These are phyloP conservation scores for Lottia gigantea DNA, from an alignment of 2,888 invertebrate species.

Conservation along the genomic window DNA sequence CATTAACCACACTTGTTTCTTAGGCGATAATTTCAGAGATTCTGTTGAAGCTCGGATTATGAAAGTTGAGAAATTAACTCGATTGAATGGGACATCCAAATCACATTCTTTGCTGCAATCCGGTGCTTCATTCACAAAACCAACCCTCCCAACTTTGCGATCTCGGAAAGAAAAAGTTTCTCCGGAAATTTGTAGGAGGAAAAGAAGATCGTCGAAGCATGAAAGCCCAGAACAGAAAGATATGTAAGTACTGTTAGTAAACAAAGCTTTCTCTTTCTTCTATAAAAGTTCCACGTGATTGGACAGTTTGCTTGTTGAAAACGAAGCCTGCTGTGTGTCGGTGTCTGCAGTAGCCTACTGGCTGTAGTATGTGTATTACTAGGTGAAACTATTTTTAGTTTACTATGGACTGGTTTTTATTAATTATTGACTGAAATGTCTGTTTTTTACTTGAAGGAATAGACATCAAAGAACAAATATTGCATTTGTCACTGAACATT, in stretches of 20 bases:
- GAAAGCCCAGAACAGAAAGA: conserved; percentile 41
- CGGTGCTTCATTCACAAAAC: conserved; percentile 48
- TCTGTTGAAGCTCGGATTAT: conserved; percentile 41
- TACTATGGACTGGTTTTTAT: too few species aligned
- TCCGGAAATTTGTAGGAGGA: conserved; percentile 43
- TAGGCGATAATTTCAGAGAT: conserved; percentile 48
- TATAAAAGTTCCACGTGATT: too few species aligned
- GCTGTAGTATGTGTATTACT: too few species aligned
- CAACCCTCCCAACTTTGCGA: conserved; percentile 57
- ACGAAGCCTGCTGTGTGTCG: too few species aligned
- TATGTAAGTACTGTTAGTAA: conserved; percentile 36
- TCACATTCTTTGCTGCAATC: conserved; percentile 23
- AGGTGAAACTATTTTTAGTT: too few species aligned
- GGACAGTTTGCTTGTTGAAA: too few species aligned
- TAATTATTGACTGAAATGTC: too few species aligned
- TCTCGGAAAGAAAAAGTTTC: conserved; percentile 52
- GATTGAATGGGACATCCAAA: conserved; percentile 48
- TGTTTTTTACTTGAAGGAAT: too few species aligned
- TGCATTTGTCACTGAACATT: too few species aligned
- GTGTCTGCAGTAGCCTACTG: too few species aligned
- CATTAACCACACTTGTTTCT: conserved; percentile 49
- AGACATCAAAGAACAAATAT: too few species aligned
- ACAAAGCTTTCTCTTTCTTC: too few species aligned
- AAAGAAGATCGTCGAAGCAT: conserved; percentile 47
- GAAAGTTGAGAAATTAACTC: conserved; percentile 40